Base-by-base conservation (phyloP, 2,113 vertebrate species). In the Rhadina sibilatrix region DNA sequence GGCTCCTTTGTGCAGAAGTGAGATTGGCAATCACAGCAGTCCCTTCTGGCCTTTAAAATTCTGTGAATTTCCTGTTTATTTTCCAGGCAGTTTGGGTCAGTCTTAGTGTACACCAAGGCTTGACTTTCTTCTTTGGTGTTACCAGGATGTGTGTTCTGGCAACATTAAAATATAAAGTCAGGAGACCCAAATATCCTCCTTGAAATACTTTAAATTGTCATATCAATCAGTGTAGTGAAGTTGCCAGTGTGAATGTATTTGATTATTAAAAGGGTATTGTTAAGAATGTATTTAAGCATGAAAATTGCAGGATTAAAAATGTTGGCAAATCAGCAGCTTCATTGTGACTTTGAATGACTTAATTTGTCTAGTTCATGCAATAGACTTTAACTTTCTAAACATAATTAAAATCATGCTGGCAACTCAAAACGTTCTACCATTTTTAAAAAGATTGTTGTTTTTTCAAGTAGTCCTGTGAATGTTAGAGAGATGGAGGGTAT, bases 281-380 rank as follows among this genome's bases (percentile, higher is more conserved):
- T 85, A 61, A 88, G 50, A 81, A 81, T 30, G n/a, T 81, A 25
- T 81, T 90, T 70, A 64, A 59, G 17, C 44, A 21, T 76, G 42
- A 65, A 82, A 87, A 87, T 84, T 80, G 56, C n/a, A 70, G 82
- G 71, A 86, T 90, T 90, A 60, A 83, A 90, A 92, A 89, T 57
- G 49, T 31, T 68, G 69, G 57, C 0, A 2, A 75, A 84, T 90
- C 94, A 82, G 69, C 80, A 71, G 33, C 76, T 75, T 76, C 80
- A n/a, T 74, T 86, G 37, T 90, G 47, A 78, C 60, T 83, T 78
- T 60, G 21, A 89, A 47, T 3, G 2, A 40, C 44, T 88, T 65
- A 56, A 87, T 80, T 85, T 83, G 22, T 87, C 37, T 75, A 15
- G 54, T 49, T 53, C 83, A 15, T 75, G 42, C 12, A 74, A 9